Conservation (phyloP, 1,140 invertebrate species). For the Danaus plexippus region DNA sequence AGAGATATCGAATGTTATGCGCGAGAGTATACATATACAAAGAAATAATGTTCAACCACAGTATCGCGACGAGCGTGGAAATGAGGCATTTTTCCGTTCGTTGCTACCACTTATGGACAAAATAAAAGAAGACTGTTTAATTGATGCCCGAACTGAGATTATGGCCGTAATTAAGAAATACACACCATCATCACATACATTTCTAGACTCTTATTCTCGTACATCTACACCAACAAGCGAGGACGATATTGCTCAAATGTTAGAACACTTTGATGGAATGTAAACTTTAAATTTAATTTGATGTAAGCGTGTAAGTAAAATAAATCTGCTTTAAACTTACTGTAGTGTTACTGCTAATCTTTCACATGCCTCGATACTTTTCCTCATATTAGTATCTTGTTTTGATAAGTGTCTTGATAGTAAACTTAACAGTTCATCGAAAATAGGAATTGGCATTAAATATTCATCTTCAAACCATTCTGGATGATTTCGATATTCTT, state of each 20-base stretch:
- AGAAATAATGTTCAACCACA: slow-evolving; percentile 10
- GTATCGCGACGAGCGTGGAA: slow-evolving; percentile 9
- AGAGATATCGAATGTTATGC: slow-evolving; percentile 10
- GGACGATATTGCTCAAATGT: slow-evolving; percentile 3
- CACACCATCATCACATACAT: slow-evolving; percentile 8
- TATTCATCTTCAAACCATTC: slow-evolving; percentile 16
- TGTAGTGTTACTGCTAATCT: slow-evolving; percentile 4
- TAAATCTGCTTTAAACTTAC: slow-evolving; percentile 6
- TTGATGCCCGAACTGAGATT: slow-evolving; percentile 6
- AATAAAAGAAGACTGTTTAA: slow-evolving; percentile 8
- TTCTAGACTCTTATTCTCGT: slow-evolving; percentile 7
- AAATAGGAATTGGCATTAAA: slow-evolving; percentile 15
- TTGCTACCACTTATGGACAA: slow-evolving; percentile 10
- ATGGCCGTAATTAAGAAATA: slow-evolving; percentile 9
- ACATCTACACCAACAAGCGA: slow-evolving; percentile 4
- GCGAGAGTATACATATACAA: slow-evolving; percentile 9
- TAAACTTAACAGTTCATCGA: slow-evolving; percentile 6
- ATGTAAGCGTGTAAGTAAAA: slow-evolving; percentile 6
- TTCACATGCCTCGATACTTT: slow-evolving; percentile 5
- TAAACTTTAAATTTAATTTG: slow-evolving; percentile 5
- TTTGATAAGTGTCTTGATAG: slow-evolving; percentile 6
- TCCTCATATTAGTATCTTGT: slow-evolving; percentile 5
- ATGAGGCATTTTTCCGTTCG: slow-evolving; percentile 9
- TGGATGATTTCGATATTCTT: slow-evolving; percentile 17
- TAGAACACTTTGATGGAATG: slow-evolving; percentile 6